A percentile compares a stretch with the other conserved stretches of the same genome.
These are phyloP conservation scores for Periophthalmus magnuspinnatus DNA, from an alignment of 2,797 vertebrate species.

Conservation along the genomic window DNA sequence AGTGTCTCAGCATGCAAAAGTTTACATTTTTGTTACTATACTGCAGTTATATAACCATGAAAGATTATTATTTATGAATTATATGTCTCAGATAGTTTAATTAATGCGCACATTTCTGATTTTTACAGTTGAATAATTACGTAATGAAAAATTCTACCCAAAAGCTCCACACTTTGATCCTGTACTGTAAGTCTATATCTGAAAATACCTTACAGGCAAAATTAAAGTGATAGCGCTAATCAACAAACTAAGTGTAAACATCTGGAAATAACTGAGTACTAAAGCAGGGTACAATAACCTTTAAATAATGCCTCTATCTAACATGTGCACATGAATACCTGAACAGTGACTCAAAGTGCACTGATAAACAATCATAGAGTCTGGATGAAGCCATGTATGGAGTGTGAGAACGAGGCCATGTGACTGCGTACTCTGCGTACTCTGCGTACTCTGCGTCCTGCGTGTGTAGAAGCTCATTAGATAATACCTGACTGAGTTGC, in stretches of 20 bases:
- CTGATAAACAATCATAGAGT: slow-evolving; percentile 15
- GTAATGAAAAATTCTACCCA: no score
- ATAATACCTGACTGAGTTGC: slow-evolving; percentile 86
- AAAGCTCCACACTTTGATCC: not conserved
- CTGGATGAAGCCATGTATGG: slow-evolving; percentile 12
- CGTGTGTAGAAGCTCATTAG: not conserved
- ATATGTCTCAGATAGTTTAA: not conserved
- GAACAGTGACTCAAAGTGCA: not conserved
- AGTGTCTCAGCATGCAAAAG: not conserved
- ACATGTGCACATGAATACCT: slow-evolving; percentile 8
- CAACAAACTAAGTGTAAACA: not conserved
- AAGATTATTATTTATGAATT: not conserved
- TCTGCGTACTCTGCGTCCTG: not conserved
- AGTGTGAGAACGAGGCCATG: not conserved
- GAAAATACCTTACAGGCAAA: not conserved
- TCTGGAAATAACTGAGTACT: not conserved
- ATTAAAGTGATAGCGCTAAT: not conserved
- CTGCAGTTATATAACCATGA: not conserved
- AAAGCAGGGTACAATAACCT: not conserved
- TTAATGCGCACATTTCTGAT: not conserved
- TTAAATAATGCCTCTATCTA: slow-evolving; percentile 13
- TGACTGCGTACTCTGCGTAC: slow-evolving; percentile 21
- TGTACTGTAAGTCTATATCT: not conserved
- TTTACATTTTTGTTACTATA: not conserved
- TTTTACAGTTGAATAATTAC: no score